Conservation (phyloP, 2,113 vertebrate genomes). For the Seriola dumerili region DNA sequence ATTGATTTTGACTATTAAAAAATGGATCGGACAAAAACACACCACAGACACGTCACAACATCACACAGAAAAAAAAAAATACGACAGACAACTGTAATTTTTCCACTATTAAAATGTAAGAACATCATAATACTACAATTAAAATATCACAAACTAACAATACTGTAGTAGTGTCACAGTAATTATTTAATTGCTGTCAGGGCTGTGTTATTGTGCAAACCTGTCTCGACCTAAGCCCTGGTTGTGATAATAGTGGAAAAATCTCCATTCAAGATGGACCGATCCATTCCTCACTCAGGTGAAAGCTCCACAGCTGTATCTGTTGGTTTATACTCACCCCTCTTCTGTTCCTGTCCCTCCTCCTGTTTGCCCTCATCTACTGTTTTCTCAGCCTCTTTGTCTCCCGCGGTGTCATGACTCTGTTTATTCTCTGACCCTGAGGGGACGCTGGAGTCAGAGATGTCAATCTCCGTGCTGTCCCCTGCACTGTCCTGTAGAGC, state of each 20-base stretch:
- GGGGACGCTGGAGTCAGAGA: constrained; percentile 60
- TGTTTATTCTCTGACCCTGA: constrained; percentile 46
- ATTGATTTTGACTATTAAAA: neutral
- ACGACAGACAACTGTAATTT: constrained; percentile 26
- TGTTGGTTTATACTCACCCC: constrained; percentile 85
- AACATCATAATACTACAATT: neutral
- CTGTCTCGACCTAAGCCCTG: neutral
- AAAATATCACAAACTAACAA: neutral
- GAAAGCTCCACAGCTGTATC: constrained; percentile 15
- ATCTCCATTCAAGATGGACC: constrained; percentile 34
- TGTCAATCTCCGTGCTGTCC: constrained; percentile 60
- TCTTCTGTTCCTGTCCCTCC: constrained; percentile 68
- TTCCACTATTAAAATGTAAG: constrained; percentile 54
- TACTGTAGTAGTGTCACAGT: neutral
- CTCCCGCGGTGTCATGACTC: constrained; percentile 22
- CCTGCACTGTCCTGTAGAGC: constrained; percentile 37
- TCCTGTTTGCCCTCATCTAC: constrained; percentile 52
- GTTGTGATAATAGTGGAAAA: constrained; percentile 69
- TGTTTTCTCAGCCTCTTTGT: constrained; percentile 16
- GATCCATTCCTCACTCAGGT: constrained; percentile 31
- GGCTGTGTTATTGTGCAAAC: neutral
- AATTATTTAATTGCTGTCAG: neutral
- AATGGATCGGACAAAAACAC: constrained; percentile 8
- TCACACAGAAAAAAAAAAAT: neutral
- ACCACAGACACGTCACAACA: neutral